Evolutionary conservation across 2,888 invertebrate genomes (phyloP), one percentile per base, ranked within the genome.

Genomic region (Trissoscelio sp.): DNA sequence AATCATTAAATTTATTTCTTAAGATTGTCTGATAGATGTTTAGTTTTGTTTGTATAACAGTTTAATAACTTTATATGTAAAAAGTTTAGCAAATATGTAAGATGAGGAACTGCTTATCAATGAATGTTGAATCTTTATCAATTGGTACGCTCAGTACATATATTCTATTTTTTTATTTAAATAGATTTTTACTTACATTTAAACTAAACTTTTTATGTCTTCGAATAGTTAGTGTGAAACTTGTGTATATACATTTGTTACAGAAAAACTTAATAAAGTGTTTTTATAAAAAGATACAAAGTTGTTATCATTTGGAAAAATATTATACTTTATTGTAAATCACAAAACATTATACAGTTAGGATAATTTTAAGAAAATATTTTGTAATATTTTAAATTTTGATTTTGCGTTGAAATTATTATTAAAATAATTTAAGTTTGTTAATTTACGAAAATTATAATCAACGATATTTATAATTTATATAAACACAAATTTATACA

Each of bases 201-300:
- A 2, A 18, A 18, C 55, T 31, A 34, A 55, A 55, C 55, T 18
- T 55, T 31, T 55, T 55, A 34, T 34, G 11, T 18, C 5, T 34
- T 34, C 12, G 3, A 18, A 55, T n/a, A 39, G 14, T 22, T 31
- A 28, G 4, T 46, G 31, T 28, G 44, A 22, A 20, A 42, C 9
- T 42, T 46, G 9, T 31, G 44, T 44, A 44, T 28, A 60, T 60
- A 60, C n/a, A 44, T 62, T 46, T 62, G 60, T 62, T 62, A 46
- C 14, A 28, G 16, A 12, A 28, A 44, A 62, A 62, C 3, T n/a
- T 14, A 24, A 28, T 55, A 37, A 62, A 24, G 6, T 24, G 11
- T 7, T 3, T 39, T 39, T 39, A 34, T 39, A 39, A 39, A 39
- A 39, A 39, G 14, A 12, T 39, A 12, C 2, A 9, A 9, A 34